A percentile compares a stretch with the other conserved stretches of the same genome.
Evolutionary conservation across 30 jellyfish, hydroid and myxozoan species (phyloP).

Genomic region (Aurelia sp.): DNA sequence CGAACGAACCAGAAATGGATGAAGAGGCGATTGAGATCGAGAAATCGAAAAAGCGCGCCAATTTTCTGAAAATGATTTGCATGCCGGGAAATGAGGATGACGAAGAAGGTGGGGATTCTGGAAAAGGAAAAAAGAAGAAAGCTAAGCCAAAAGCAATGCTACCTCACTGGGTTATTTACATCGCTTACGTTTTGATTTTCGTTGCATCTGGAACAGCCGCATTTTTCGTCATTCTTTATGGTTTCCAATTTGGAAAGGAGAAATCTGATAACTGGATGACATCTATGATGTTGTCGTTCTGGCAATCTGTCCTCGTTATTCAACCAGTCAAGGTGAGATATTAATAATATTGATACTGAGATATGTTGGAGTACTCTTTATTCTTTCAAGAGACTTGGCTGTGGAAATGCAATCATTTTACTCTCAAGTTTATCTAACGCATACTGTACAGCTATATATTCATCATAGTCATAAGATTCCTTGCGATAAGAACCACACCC

Average conservation of each 20-base stretch:
- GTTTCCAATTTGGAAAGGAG: slow-evolving; percentile 87
- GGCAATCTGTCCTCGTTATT: slow-evolving; percentile 89
- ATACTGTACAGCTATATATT: too few relatives aligned
- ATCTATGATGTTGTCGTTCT: slow-evolving; percentile 91
- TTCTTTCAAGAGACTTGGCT: too few relatives aligned
- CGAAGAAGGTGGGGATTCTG: slow-evolving; percentile 60
- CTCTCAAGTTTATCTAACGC: too few relatives aligned
- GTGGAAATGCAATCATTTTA: too few relatives aligned
- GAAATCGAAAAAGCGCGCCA: slow-evolving; percentile 60
- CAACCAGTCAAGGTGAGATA: slow-evolving; percentile 97
- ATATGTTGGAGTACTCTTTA: too few relatives aligned
- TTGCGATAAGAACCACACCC: too few relatives aligned
- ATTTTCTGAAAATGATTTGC: slow-evolving; percentile 76
- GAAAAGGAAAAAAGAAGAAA: slow-evolving; percentile 65
- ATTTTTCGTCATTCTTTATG: slow-evolving; percentile 84
- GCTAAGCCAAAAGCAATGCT: slow-evolving; percentile 65
- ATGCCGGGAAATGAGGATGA: slow-evolving; percentile 89
- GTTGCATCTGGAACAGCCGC: slow-evolving; percentile 80
- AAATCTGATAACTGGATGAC: slow-evolving; percentile 89
- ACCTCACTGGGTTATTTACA: slow-evolving; percentile 95
- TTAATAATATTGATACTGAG: too few relatives aligned
- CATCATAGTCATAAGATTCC: too few relatives aligned
- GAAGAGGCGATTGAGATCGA: background rate
- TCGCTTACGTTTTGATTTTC: slow-evolving; percentile 77
- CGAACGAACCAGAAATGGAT: background rate